These are phyloP conservation scores for Grus americana DNA, from an alignment of 2,113 vertebrate species.

Conservation along the genomic window DNA sequence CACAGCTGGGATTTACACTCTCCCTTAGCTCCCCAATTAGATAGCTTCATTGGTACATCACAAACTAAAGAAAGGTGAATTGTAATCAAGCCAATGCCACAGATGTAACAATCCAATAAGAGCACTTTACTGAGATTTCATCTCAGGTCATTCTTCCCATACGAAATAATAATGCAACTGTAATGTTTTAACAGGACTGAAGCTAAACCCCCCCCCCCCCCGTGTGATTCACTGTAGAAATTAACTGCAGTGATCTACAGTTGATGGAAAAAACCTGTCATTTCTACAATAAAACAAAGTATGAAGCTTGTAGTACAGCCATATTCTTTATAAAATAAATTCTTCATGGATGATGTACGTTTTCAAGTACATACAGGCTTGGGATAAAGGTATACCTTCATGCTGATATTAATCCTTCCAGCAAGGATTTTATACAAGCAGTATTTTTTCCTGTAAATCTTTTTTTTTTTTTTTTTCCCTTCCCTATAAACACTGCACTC, in stretches of 20 bases:
- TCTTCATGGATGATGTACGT: neutral
- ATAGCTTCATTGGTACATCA: neutral
- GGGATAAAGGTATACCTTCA: neutral
- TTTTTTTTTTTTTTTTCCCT: no score
- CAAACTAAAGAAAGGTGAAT: neutral
- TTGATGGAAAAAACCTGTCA: neutral
- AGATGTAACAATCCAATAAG: neutral
- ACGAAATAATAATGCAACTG: neutral
- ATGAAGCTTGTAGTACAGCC: neutral
- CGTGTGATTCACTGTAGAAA: neutral
- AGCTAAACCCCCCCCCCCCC: no score
- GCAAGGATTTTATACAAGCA: neutral
- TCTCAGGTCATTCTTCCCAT: neutral
- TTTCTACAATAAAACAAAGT: neutral
- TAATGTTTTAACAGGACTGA: neutral
- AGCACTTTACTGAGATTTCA: neutral
- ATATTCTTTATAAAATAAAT: neutral
- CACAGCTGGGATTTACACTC: neutral
- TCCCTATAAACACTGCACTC: neutral
- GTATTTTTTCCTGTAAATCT: neutral
- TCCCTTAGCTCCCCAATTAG: neutral
- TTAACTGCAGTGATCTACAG: neutral
- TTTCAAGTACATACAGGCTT: neutral
- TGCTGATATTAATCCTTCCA: neutral
- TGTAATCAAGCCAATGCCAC: neutral